A percentile compares a stretch with the other conserved stretches of the same genome.
These are phyloP conservation scores for Drosophila diplacantha DNA, from an alignment of 2,888 invertebrate genomes.

Conservation along the genomic window DNA sequence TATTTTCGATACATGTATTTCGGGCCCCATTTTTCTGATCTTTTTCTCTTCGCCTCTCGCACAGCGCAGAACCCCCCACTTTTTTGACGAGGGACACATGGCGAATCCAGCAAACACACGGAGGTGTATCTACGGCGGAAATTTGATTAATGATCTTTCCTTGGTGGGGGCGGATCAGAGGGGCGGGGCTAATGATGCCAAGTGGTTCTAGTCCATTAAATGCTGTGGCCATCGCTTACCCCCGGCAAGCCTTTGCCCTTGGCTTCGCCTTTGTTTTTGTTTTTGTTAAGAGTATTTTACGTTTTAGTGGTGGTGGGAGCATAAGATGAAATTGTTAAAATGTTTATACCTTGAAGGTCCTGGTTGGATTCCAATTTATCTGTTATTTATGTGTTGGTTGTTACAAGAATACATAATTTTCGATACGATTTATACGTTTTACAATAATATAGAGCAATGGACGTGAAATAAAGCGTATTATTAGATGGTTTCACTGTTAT, in stretches of 20 bases:
- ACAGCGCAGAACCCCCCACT: conserved; percentile 19
- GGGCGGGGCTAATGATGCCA: conserved; percentile 58
- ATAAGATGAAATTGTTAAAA: conserved; percentile 66
- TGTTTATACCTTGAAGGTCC: conserved; percentile 78
- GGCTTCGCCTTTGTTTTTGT: not conserved
- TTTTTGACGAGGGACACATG: conserved; percentile 51
- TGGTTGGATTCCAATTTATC: conserved; percentile 79
- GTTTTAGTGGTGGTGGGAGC: conserved; percentile 43
- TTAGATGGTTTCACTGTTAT: conserved; percentile 47
- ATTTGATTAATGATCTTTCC: conserved; percentile 67
- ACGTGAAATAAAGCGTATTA: conserved; percentile 65
- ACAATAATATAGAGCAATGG: conserved; percentile 57
- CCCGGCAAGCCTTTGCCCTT: conserved; percentile 48
- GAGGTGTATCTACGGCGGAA: conserved; percentile 44
- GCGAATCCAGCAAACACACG: conserved; percentile 28
- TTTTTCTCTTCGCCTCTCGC: conserved; percentile 23
- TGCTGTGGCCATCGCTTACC: conserved; percentile 57
- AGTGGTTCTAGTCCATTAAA: conserved; percentile 68
- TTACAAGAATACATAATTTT: conserved; percentile 60
- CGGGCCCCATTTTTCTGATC: conserved; percentile 24
- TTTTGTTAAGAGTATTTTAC: conserved; percentile 21
- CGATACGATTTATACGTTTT: conserved; percentile 34
- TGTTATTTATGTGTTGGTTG: conserved; percentile 71
- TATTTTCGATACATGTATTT: conserved; percentile 67
- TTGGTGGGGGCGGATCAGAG: conserved; percentile 13